Conservation (phyloP, 2,113 vertebrate species). For the Podarcis cretensis region DNA sequence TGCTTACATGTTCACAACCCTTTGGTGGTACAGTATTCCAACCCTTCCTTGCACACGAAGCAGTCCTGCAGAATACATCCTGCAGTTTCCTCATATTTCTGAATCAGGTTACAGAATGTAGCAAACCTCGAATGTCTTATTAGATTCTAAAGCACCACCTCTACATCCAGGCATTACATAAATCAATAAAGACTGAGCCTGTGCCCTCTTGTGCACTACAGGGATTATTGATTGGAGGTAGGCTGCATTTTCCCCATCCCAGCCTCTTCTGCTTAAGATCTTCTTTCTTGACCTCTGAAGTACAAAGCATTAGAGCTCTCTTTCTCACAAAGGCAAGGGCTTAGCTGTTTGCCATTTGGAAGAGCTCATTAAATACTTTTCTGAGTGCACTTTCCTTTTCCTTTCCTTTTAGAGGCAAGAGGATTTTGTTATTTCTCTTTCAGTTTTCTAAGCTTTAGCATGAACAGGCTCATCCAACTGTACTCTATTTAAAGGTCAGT, state of each 20-base stretch:
- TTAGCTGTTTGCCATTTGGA: neutral
- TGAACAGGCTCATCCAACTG: neutral
- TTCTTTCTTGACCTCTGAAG: conserved; percentile 5
- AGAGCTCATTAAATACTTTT: neutral
- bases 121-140: neutral
- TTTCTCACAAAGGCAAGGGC: neutral
- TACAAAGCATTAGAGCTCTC: neutral
- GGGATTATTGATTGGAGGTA: neutral
- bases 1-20: no score
- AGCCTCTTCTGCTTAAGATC: neutral
- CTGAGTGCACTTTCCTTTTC: neutral
- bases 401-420: conserved; percentile 3
- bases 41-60: no score
- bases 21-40: no score
- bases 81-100: neutral
- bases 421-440: neutral
- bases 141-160: neutral
- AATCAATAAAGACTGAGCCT: neutral
- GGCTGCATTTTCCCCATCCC: neutral
- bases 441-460: neutral
- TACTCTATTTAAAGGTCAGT: neutral
- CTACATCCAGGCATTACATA: neutral
- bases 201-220: neutral
- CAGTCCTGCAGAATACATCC: neutral
- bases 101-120: neutral